These are phyloP conservation scores for Pteruthius melanotis DNA, from an alignment of 2,113 vertebrate genomes.

Conservation along the genomic window DNA sequence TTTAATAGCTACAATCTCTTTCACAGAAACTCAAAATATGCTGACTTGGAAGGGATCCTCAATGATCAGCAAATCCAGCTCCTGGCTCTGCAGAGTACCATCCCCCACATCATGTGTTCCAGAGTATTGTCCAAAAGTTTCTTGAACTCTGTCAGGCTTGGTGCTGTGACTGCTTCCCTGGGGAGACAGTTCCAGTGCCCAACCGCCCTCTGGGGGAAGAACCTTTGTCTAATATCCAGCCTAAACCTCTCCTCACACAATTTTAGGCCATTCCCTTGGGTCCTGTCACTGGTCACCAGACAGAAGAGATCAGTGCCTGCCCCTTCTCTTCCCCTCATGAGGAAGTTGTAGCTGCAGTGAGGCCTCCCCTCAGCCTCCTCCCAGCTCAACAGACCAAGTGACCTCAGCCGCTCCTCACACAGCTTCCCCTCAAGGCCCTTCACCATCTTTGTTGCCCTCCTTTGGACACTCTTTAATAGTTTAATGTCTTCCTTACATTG, in stretches of 20 bases:
- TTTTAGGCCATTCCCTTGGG: not conserved
- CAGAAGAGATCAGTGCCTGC: not conserved
- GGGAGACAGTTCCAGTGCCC: not conserved
- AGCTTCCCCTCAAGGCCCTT: not conserved
- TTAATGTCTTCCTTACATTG: not conserved
- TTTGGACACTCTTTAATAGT: not conserved
- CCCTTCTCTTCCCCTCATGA: accelerated
- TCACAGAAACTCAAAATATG: not conserved
- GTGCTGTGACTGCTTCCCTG: not conserved
- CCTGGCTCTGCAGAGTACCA: not conserved
- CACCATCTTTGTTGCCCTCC: not conserved
- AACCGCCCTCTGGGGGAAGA: accelerated
- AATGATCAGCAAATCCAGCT: not conserved
- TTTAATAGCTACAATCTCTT: not conserved
- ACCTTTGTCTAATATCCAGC: not conserved
- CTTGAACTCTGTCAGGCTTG: not conserved
- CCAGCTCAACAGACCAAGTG: not conserved
- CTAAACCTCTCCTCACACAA: not conserved
- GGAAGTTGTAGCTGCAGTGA: not conserved
- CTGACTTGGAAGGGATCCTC: not conserved
- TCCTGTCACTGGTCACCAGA: accelerated
- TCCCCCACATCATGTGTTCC: not conserved
- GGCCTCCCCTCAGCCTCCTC: not conserved
- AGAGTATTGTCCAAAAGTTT: not conserved
- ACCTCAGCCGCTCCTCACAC: not conserved